These are phyloP conservation scores for Acanthis flammea DNA, from an alignment of 2,797 vertebrate genomes.

Conservation along the genomic window DNA sequence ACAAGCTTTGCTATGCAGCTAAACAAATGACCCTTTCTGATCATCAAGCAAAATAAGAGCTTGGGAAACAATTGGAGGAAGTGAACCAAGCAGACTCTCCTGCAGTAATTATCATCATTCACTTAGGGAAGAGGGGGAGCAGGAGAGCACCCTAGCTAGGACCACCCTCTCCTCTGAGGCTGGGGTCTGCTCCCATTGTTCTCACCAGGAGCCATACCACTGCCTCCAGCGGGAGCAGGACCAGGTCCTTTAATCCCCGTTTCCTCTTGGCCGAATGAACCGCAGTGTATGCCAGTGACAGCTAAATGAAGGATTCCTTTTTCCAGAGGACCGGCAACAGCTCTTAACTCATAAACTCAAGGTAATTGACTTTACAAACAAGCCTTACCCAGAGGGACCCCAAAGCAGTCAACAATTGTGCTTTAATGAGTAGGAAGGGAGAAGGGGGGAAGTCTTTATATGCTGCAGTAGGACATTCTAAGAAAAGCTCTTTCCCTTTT, in stretches of 20 bases:
- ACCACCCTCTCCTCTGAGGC: constrained; percentile 26
- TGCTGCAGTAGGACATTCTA: not conserved
- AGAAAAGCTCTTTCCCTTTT: constrained; percentile 42
- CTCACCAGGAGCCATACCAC: not conserved
- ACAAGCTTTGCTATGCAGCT: constrained; percentile 3
- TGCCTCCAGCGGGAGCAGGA: not conserved
- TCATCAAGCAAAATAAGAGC: constrained; percentile 29
- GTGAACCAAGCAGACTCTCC: constrained; percentile 36
- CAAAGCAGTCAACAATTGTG: constrained; percentile 63
- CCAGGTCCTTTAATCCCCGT: constrained; percentile 57
- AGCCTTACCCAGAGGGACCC: constrained; percentile 62
- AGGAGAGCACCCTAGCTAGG: constrained; percentile 30
- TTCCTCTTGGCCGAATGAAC: constrained; percentile 69
- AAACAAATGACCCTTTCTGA: constrained; percentile 49
- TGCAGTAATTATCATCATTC: constrained; percentile 54
- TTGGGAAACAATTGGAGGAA: constrained; percentile 65
- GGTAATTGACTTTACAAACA: constrained; percentile 68
- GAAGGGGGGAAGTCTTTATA: constrained; percentile 49
- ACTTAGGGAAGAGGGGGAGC: constrained; percentile 17
- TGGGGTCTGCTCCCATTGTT: constrained; percentile 56
- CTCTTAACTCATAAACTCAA: constrained; percentile 66
- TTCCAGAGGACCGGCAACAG: constrained; percentile 56
- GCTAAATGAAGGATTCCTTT: constrained; percentile 68
- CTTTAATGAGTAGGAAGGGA: constrained; percentile 67
- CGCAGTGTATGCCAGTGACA: constrained; percentile 43